Base-by-base conservation (phyloP, 2,797 vertebrate genomes). In the Xiphophorus birchmanni region DNA sequence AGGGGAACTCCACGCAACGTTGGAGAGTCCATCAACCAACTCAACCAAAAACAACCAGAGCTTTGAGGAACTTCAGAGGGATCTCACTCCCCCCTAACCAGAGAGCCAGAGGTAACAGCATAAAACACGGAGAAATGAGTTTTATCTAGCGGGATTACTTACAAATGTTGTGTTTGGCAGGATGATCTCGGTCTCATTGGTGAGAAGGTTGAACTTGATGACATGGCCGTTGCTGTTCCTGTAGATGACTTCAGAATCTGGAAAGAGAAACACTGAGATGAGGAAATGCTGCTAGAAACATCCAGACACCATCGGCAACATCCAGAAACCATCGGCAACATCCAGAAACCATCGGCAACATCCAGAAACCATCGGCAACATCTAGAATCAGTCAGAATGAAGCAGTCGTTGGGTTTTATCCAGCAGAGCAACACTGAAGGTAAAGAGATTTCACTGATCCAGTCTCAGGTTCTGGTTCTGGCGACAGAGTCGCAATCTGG, bases 131-230 rank as follows among this genome's bases (percentile, higher is more conserved):
- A 17, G 58, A 35, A 15, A 21, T 3, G 1, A 65, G 15, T 17
- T 17, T 17, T 1, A 37, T 17, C n/a, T 18, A 13, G 60, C 1
- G 13, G 74, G 18, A 80, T 18, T 85, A 97, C 98, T 98, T 95
- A 99, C 98, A 95, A 99, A 99, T 18, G 97, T 99, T 73, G 95
- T 94, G 91, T 99, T 99, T 90, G 96, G 96, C 95, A 99, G 94
- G 87, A 99, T 91, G 63, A 97, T 94, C 54, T 96, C 96, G 0
- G 96, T 98, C 84, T 96, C 94, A 69, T 98, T 99, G 63, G 96
- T 97, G 83, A 97, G 91, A 92, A 98, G 96, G 93, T 98, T 99
- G 93, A 98, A 96, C 91, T 96, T 97, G 95, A 99, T 95, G 92
- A 99, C 98, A 73, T 98, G 97, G 76, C 98, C 97, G 40, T 97